Evolutionary conservation across 2,113 vertebrate species (phyloP), one percentile per base, ranked within the genome.

Genomic region (Okapia johnstoni): DNA sequence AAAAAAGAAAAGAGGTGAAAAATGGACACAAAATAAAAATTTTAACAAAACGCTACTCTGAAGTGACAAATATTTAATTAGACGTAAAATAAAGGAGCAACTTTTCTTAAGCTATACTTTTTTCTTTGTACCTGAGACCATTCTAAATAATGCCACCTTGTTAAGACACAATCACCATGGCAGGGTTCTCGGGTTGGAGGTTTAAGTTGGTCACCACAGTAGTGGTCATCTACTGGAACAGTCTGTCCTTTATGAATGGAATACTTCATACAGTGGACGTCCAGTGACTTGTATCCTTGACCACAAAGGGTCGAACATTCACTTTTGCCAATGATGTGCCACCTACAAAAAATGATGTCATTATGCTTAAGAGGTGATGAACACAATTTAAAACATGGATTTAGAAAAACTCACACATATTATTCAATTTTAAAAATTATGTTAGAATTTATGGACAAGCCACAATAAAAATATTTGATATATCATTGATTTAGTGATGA

Each of bases 301-400:
- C 99, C 99, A 85, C 99, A 99, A 33, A 99, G 99, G 1, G 99
- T 98, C 0, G 99, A 99, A 79, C 99, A 99, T 55, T 99, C 99
- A 48, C 99, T 99, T 98, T 99, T 99, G 73, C 99, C 99, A 83
- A 98, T 97, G 46, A 98, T 97, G 46, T 99, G 98, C 99, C 99
- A 99, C 98, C 99, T 99, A 97, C 57, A 96, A 98, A 87, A 97
- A 96, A 84, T 7, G 30, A 40, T 19, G n/a, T 10, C 33, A 58
- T n/a, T 14, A 63, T 1, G 30, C 33, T 73, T 83, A 84, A 9
- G 23, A 84, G 57, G 6, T 25, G 40, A 28, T 26, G 8, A 63
- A 36, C 54, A 28, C 2, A 40, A 61, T 43, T 43, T 54, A 21
- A 25, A 90, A 94, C 40, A 15, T 6, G 23, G 1, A 90, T 92